These are phyloP conservation scores for Rhynchotus rufescens DNA, from an alignment of 2,797 vertebrate genomes.

Conservation along the genomic window DNA sequence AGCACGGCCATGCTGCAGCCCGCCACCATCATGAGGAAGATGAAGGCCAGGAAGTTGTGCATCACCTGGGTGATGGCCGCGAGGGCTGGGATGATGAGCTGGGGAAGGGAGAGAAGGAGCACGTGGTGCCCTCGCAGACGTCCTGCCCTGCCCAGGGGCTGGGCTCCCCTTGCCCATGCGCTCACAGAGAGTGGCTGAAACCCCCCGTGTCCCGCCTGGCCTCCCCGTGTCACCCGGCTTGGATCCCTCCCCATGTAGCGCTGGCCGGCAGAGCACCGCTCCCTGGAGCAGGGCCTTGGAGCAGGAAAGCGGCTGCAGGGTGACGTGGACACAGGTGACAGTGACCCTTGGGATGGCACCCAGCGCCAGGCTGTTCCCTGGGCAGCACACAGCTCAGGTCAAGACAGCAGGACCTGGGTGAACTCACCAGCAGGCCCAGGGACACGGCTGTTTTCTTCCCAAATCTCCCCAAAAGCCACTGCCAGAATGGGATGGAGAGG, in stretches of 20 bases:
- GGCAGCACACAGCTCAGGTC: too few relatives aligned
- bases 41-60: conserved; percentile 77
- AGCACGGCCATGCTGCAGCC: conserved; percentile 81
- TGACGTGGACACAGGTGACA: fast-evolving
- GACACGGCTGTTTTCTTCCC: conserved; percentile 81
- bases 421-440: conserved; percentile 80
- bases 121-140: neutral
- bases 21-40: conserved; percentile 77
- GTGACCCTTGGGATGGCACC: neutral
- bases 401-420: neutral
- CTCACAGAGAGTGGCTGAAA: neutral
- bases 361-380: too few relatives aligned
- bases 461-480: conserved; percentile 77
- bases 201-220: neutral
- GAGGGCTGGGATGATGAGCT: conserved; percentile 82
- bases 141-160: neutral
- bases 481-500: conserved; percentile 82
- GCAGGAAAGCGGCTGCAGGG: neutral
- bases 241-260: fast-evolving
- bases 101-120: neutral
- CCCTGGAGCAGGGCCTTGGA: neutral
- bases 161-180: neutral
- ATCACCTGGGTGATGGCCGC: conserved; percentile 70
- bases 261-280: too few relatives aligned
- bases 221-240: neutral